Evolutionary conservation across 2,888 invertebrate species (phyloP).

Genomic region (Leptinotarsa juncta): DNA sequence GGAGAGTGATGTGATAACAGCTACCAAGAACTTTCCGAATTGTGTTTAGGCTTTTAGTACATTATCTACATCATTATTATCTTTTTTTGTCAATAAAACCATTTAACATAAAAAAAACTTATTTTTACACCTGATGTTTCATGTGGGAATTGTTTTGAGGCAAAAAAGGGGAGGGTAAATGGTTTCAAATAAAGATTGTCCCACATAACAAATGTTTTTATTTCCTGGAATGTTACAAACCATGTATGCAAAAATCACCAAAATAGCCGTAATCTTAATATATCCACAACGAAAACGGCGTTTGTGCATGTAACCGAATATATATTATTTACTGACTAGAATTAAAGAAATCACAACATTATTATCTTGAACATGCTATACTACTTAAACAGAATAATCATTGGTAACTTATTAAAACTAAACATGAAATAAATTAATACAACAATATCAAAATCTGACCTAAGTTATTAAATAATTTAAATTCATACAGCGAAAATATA

Average conservation of each 20-base stretch:
- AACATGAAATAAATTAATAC: slow-evolving; percentile 47
- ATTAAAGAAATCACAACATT: slow-evolving; percentile 62
- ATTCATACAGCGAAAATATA: slow-evolving; percentile 22
- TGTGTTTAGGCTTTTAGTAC: too few species aligned
- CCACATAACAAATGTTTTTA: slow-evolving; percentile 61
- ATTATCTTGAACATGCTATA: slow-evolving; percentile 49
- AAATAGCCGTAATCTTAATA: slow-evolving; percentile 44
- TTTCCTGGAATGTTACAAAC: slow-evolving; percentile 65
- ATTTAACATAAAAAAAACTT: too few species aligned
- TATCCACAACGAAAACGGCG: slow-evolving; percentile 37
- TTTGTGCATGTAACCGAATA: slow-evolving; percentile 43
- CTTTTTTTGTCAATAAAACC: too few species aligned
- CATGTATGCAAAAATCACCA: slow-evolving; percentile 50
- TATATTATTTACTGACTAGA: slow-evolving; percentile 62
- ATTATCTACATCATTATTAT: too few species aligned
- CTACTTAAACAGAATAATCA: slow-evolving; percentile 48
- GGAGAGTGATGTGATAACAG: too few species aligned
- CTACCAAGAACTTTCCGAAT: too few species aligned
- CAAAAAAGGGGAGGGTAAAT: background rate
- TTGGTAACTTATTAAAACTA: slow-evolving; percentile 51
- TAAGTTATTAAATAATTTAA: slow-evolving; percentile 36
- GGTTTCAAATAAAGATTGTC: slow-evolving; percentile 27
- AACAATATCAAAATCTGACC: slow-evolving; percentile 49
- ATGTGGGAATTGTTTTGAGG: background rate
- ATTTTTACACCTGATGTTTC: too few species aligned